Evolutionary conservation across 2,888 invertebrate genomes (phyloP).

Genomic region (Heteromurus nitidus): DNA sequence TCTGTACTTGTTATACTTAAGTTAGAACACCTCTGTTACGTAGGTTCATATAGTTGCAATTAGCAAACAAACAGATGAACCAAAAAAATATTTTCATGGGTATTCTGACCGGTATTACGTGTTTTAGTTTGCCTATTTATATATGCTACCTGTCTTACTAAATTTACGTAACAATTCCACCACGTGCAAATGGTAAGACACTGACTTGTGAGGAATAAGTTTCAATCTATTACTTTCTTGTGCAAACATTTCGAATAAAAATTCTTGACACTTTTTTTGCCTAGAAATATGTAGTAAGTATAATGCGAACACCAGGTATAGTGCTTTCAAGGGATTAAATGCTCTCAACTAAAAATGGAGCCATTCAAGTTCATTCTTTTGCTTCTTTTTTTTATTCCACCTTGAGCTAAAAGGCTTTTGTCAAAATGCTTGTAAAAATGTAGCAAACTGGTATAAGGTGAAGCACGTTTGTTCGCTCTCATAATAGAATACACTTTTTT

Average conservation of each 20-base stretch:
- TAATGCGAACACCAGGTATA: not conserved
- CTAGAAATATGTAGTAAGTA: not conserved
- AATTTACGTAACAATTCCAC: too few relatives aligned
- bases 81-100: too few relatives aligned
- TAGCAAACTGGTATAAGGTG: slow-evolving; percentile 2
- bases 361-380: slow-evolving; percentile 32
- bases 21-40: too few relatives aligned
- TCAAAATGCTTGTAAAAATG: not conserved
- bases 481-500: slow-evolving; percentile 4
- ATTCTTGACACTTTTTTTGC: slow-evolving; percentile 8
- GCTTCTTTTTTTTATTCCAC: not conserved
- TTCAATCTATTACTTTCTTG: too few relatives aligned
- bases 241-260: not conserved
- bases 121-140: too few relatives aligned
- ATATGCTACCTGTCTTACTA: too few relatives aligned
- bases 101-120: too few relatives aligned
- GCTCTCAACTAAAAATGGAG: slow-evolving; percentile 22
- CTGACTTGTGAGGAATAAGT: too few relatives aligned
- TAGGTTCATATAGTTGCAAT: too few relatives aligned
- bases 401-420: slow-evolving; percentile 40
- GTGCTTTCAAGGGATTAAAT: slow-evolving; percentile 10
- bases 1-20: too few relatives aligned
- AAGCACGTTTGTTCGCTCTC: not conserved
- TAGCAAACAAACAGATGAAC: too few relatives aligned
- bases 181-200: too few relatives aligned